phyloP scores from a whole-genome alignment of 92 coral and sea anemone species.

The Isaurus tuberculatus region DNA sequence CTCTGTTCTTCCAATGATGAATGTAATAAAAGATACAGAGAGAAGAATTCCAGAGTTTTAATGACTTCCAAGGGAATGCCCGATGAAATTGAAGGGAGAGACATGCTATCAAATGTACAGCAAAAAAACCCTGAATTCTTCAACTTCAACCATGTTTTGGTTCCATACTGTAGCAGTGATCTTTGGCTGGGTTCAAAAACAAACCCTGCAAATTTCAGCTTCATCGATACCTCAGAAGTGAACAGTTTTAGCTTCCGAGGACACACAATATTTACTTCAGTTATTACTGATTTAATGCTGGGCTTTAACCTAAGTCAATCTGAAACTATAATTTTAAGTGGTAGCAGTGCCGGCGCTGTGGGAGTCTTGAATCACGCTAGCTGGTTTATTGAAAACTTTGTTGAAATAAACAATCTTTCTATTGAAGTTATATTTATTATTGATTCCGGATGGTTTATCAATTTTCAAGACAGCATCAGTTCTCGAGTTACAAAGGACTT shows the following conservation, averaged over 20 bases:
- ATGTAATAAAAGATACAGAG: slow-evolving; percentile 61
- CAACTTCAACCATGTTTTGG: slow-evolving; percentile 58
- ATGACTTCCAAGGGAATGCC: slow-evolving; percentile 65
- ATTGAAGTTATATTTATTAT: slow-evolving; percentile 38
- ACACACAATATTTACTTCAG: slow-evolving; percentile 55
- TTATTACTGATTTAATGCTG: slow-evolving; percentile 41
- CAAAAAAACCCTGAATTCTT: slow-evolving; percentile 59
- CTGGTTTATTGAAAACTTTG: slow-evolving; percentile 34
- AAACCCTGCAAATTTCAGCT: slow-evolving; percentile 37
- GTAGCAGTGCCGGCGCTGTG: slow-evolving; percentile 68
- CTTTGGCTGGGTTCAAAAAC: slow-evolving; percentile 64
- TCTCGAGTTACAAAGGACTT: slow-evolving; percentile 49
- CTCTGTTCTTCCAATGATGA: slow-evolving; percentile 61
- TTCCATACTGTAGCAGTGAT: slow-evolving; percentile 74
- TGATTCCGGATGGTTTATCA: slow-evolving; percentile 71
- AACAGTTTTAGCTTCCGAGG: slow-evolving; percentile 67
- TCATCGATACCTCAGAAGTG: slow-evolving; percentile 41
- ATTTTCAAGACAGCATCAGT: slow-evolving; percentile 60
- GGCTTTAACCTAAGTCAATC: slow-evolving; percentile 23
- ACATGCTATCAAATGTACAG: slow-evolving; percentile 49
- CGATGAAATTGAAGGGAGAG: slow-evolving; percentile 49
- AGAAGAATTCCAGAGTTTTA: slow-evolving; percentile 56
- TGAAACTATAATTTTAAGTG: slow-evolving; percentile 47
- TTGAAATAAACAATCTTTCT: slow-evolving; percentile 11
- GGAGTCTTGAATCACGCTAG: slow-evolving; percentile 65